These are phyloP conservation scores for Benitochromis conjunctus DNA, from an alignment of 2,113 vertebrate species.

Conservation along the genomic window DNA sequence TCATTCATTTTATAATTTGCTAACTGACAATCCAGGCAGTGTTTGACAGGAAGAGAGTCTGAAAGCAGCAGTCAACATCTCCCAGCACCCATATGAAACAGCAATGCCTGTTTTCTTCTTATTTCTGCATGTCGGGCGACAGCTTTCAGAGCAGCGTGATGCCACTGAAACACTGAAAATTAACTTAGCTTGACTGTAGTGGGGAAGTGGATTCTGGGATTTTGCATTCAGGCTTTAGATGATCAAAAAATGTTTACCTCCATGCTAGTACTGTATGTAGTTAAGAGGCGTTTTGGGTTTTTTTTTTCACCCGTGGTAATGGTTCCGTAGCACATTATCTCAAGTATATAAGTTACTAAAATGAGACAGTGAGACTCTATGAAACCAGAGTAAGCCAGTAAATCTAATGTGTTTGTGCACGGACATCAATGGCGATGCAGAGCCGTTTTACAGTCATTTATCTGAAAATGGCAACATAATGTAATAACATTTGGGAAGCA, in stretches of 20 bases:
- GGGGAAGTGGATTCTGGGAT: background rate
- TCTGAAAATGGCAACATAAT: conserved; percentile 79
- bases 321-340: conserved; percentile 48
- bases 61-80: conserved; percentile 40
- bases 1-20: conserved; percentile 35
- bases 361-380: conserved; percentile 49
- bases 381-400: conserved; percentile 63
- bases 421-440: conserved; percentile 50
- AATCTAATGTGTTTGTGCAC: conserved; percentile 66
- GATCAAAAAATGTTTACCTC: conserved; percentile 7
- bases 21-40: conserved; percentile 22
- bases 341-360: conserved; percentile 56
- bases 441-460: conserved; percentile 72
- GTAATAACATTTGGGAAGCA: conserved; percentile 76
- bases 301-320: background rate
- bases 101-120: background rate
- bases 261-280: background rate
- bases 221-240: conserved; percentile 16
- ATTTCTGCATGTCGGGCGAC: conserved; percentile 21
- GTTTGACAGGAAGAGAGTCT: conserved; percentile 27
- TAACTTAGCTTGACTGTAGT: background rate
- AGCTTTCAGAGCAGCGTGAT: conserved; percentile 30
- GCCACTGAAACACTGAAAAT: conserved; percentile 20
- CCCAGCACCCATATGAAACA: background rate
- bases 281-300: background rate